A percentile compares a stretch with the other conserved stretches of the same genome.
Evolutionary conservation across 2,113 vertebrate species (phyloP).

Genomic region (Cyprinodon variegatus): DNA sequence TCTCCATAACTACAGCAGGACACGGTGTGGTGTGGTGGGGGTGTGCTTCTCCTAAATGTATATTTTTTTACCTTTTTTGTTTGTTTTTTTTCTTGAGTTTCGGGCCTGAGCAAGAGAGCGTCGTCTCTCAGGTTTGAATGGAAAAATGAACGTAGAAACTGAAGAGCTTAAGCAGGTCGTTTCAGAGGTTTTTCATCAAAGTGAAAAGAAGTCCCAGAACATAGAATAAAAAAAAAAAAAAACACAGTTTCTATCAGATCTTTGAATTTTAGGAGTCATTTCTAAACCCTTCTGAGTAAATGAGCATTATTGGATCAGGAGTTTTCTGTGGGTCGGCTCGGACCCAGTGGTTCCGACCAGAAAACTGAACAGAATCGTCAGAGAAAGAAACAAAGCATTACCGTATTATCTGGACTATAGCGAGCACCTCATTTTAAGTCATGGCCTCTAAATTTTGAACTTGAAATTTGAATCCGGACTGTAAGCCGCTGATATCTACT

Average conservation of each 20-base stretch:
- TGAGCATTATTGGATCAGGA: conserved; percentile 27
- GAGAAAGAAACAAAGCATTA: no score
- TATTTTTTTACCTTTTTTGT: conserved; percentile 75
- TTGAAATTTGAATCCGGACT: no score
- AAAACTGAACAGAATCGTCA: background rate
- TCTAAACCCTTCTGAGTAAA: background rate
- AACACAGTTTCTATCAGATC: conserved; percentile 23
- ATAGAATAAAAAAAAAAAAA: conserved; percentile 6
- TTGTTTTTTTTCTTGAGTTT: conserved; percentile 49
- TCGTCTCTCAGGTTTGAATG: conserved; percentile 38
- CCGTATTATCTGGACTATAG: no score
- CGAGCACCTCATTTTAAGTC: no score
- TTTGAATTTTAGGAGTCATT: conserved; percentile 24
- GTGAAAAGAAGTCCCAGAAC: conserved; percentile 50
- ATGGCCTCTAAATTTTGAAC: no score
- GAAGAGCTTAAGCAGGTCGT: conserved; percentile 44
- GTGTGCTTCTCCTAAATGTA: conserved; percentile 66
- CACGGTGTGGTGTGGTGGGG: conserved; percentile 42
- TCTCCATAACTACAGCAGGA: conserved; percentile 55
- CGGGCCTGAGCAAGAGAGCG: conserved; percentile 33
- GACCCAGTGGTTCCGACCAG: background rate
- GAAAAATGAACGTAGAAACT: conserved; percentile 20
- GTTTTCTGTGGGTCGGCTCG: conserved; percentile 5
- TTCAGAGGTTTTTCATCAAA: conserved; percentile 80
- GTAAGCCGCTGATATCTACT: no score